A percentile compares a stretch with the other conserved stretches of the same genome.
phyloP scores from a whole-genome alignment of 2,113 vertebrate species.

The Forbesichthys papilliferus region DNA sequence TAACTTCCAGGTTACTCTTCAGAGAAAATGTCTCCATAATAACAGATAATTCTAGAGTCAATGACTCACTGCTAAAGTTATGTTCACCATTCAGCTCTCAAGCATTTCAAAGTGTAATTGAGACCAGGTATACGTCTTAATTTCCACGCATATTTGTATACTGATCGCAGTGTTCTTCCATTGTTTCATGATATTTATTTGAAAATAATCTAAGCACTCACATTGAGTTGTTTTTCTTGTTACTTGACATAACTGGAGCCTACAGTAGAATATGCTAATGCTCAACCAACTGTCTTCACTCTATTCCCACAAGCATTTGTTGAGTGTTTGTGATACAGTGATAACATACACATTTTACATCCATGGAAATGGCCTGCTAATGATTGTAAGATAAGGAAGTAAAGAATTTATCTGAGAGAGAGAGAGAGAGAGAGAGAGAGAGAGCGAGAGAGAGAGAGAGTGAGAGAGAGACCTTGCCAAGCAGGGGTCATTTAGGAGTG shows the following conservation, averaged over 20 bases:
- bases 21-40: slow-evolving; percentile 37
- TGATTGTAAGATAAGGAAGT: background rate
- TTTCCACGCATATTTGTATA: background rate
- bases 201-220: background rate
- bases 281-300: background rate
- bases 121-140: background rate
- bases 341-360: background rate
- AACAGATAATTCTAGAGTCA: slow-evolving; percentile 17
- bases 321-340: slow-evolving; percentile 25
- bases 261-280: too few species aligned
- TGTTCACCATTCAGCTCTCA: slow-evolving; percentile 14
- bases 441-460: background rate
- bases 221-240: background rate
- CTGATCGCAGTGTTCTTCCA: slow-evolving; percentile 1
- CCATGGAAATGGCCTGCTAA: background rate
- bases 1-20: slow-evolving; percentile 14
- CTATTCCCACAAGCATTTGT: slow-evolving; percentile 1
- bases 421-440: background rate
- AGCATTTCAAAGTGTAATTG: slow-evolving; percentile 27
- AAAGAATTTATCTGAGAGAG: background rate
- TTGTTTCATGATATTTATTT: background rate
- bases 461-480: slow-evolving; percentile 35
- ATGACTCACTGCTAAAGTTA: slow-evolving; percentile 22
- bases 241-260: slow-evolving; percentile 6
- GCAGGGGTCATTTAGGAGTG: slow-evolving; percentile 63